Conservation (phyloP, 2,888 invertebrate genomes). For the Agonopterix heracliana region DNA sequence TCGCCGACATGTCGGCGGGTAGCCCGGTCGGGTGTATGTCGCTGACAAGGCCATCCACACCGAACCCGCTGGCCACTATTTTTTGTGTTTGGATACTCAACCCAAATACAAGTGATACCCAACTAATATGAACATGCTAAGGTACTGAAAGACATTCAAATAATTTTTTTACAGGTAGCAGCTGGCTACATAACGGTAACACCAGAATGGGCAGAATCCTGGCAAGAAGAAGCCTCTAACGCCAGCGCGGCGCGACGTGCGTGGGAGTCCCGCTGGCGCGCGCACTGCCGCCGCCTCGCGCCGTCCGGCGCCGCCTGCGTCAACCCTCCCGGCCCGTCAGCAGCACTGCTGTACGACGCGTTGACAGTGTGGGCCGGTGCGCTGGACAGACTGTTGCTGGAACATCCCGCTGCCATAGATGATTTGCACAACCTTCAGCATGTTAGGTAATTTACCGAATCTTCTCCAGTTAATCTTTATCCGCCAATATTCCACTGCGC, state of each 20-base stretch:
- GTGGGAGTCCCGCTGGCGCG: constrained; percentile 29
- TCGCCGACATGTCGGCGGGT: too few relatives aligned
- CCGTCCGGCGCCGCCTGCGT: constrained; percentile 8
- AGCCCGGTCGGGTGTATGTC: too few relatives aligned
- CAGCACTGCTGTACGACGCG: constrained; percentile 54
- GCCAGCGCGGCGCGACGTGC: constrained; percentile 6
- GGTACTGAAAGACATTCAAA: too few relatives aligned
- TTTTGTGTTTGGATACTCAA: too few relatives aligned
- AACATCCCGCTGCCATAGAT: constrained; percentile 34
- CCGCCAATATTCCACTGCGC: not conserved
- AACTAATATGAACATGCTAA: too few relatives aligned
- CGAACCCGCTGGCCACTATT: too few relatives aligned
- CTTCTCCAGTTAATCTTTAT: not conserved
- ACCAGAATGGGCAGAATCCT: constrained; percentile 39
- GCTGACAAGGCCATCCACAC: too few relatives aligned
- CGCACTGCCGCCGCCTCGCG: constrained; percentile 11
- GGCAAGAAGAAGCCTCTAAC: constrained; percentile 22
- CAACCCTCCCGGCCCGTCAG: constrained; percentile 26
- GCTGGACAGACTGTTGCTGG: constrained; percentile 30
- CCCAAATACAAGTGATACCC: too few relatives aligned
- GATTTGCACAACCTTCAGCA: constrained; percentile 41
- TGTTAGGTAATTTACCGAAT: constrained; percentile 26
- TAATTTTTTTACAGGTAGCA: constrained; percentile 13
- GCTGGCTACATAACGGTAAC: constrained; percentile 39
- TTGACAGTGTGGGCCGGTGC: constrained; percentile 48